Percentiles rank a stretch among this genome's conserved stretches.
These are phyloP conservation scores for Garra rufa DNA, from an alignment of 2,113 vertebrate species.

Conservation along the genomic window DNA sequence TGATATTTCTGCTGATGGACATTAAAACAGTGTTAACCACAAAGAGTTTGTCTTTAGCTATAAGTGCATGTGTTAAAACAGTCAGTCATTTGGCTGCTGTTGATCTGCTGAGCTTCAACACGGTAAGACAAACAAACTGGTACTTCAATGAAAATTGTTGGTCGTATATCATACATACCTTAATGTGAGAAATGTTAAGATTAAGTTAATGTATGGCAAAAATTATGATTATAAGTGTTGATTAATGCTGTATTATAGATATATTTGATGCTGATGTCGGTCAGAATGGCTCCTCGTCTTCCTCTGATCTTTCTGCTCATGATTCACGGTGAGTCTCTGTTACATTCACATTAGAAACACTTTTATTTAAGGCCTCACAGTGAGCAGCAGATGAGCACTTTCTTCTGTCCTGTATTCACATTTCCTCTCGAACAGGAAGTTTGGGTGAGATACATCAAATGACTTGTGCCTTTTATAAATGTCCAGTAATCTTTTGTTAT, in stretches of 20 bases:
- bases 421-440: neutral
- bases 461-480: neutral
- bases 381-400: neutral
- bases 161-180: neutral
- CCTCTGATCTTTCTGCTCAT: slow-evolving; percentile 10
- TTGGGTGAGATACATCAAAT: too few species aligned
- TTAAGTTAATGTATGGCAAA: too few species aligned
- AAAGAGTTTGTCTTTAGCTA: neutral
- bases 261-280: neutral
- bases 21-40: neutral
- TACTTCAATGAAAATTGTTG: neutral
- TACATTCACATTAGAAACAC: neutral
- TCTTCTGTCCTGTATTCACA: neutral
- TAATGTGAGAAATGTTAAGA: neutral
- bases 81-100: neutral
- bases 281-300: neutral
- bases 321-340: slow-evolving; percentile 3
- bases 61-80: neutral
- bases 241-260: neutral
- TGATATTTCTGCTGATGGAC: neutral
- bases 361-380: neutral
- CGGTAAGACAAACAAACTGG: neutral
- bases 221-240: neutral
- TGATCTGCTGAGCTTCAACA: neutral
- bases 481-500: neutral